Percentiles rank a stretch among this genome's conserved stretches.
Conservation (phyloP, 2,113 vertebrate genomes). For the Puffinus mauretanicus region DNA sequence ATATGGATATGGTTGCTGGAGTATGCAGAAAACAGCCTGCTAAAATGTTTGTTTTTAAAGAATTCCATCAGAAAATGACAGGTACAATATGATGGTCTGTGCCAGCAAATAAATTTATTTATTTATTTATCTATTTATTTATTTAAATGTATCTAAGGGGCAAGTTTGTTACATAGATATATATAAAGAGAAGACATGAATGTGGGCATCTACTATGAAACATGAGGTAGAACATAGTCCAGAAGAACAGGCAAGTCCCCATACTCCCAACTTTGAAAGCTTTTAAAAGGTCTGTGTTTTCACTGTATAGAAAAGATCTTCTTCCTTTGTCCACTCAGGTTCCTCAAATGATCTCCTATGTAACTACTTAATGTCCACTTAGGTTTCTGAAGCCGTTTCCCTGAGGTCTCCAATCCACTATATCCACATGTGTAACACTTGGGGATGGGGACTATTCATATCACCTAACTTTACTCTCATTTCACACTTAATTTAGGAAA, state of each 20-base stretch:
- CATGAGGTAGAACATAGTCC: not conserved
- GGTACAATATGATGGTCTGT: not conserved
- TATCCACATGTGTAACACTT: not conserved
- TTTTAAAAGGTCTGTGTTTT: not conserved
- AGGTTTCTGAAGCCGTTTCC: not conserved
- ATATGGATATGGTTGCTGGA: fast-evolving
- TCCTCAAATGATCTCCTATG: not conserved
- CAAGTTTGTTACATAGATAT: not conserved
- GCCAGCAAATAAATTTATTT: not conserved
- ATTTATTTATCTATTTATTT: not conserved
- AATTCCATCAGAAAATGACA: not conserved
- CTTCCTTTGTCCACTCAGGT: not conserved
- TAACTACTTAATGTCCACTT: not conserved
- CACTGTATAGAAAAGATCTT: not conserved
- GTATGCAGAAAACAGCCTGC: not conserved
- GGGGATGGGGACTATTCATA: not conserved
- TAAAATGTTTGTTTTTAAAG: fast-evolving
- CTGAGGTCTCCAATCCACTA: not conserved
- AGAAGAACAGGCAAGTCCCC: not conserved
- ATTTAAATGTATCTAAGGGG: not conserved
- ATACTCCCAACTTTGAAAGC: not conserved
- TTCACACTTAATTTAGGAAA: not conserved
- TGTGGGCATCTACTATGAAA: fast-evolving
- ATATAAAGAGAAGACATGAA: not conserved
- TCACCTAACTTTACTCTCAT: not conserved